Conservation (phyloP, 2,113 vertebrate species). For the Callionymus lyra region DNA sequence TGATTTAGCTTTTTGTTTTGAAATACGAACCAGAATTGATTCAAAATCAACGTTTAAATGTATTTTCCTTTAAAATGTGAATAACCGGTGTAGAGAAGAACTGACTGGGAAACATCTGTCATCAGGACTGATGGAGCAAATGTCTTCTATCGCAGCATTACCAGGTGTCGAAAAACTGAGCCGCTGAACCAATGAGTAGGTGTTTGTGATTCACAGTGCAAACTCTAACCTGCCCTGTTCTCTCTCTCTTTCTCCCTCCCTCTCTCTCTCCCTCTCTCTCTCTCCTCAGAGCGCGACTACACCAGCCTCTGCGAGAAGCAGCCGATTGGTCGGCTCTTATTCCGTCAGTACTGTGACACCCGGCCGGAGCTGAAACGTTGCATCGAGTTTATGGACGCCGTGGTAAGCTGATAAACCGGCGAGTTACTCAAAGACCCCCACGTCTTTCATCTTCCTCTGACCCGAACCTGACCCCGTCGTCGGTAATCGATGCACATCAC, state of each 20-base stretch:
- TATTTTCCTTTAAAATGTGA: too few species aligned
- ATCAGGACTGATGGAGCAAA: too few species aligned
- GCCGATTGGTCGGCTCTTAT: slow-evolving; percentile 84
- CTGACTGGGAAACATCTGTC: too few species aligned
- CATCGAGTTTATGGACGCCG: slow-evolving; percentile 83
- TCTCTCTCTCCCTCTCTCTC: slow-evolving; percentile 1
- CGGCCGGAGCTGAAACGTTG: slow-evolving; percentile 71
- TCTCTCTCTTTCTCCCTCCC: neutral
- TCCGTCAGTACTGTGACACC: slow-evolving; percentile 85
- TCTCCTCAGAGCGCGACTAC: slow-evolving; percentile 75
- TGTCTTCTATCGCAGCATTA: too few species aligned
- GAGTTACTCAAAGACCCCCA: neutral
- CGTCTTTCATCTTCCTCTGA: neutral
- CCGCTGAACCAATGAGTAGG: neutral
- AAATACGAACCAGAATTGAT: too few species aligned
- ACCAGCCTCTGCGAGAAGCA: slow-evolving; percentile 83
- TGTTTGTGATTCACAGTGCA: neutral
- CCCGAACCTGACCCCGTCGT: too few species aligned
- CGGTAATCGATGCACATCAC: neutral
- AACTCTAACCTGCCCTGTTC: too few species aligned
- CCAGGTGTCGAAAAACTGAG: too few species aligned
- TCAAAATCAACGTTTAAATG: too few species aligned
- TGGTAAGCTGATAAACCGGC: slow-evolving; percentile 69
- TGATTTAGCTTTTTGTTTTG: neutral
- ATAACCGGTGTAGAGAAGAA: too few species aligned